Evolutionary conservation across 2,888 invertebrate species (phyloP).

Genomic region (Adelognathus sp.): DNA sequence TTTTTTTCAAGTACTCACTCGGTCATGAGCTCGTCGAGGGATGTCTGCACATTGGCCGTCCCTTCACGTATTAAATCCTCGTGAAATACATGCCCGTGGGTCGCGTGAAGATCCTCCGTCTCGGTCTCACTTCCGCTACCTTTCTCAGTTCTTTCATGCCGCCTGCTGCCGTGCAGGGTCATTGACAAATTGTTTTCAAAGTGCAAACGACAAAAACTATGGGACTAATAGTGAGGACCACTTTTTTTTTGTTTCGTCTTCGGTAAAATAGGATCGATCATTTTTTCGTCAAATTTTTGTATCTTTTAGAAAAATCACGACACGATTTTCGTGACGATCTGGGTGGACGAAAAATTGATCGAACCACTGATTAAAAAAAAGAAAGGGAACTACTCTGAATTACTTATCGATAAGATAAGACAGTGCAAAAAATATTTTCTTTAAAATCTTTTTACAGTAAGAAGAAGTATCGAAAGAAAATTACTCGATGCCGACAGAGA

Average conservation of each 20-base stretch:
- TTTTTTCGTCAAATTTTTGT: constrained; percentile 22
- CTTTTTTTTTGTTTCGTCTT: background rate
- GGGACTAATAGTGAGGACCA: constrained; percentile 50
- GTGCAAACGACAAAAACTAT: constrained; percentile 73
- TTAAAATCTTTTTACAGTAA: background rate
- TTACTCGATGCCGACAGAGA: background rate
- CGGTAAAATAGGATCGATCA: background rate
- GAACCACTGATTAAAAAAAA: no score
- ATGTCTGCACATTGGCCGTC: constrained; percentile 78
- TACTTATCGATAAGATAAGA: no score
- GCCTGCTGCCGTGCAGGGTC: constrained; percentile 76
- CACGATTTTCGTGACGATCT: no score
- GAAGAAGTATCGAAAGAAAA: background rate
- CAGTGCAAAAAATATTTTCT: background rate
- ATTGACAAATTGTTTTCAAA: constrained; percentile 73
- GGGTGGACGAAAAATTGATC: background rate
- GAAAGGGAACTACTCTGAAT: no score
- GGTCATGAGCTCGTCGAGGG: constrained; percentile 80
- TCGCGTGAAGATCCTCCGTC: constrained; percentile 85
- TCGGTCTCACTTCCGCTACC: constrained; percentile 89
- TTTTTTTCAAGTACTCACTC: constrained; percentile 79
- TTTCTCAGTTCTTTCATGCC: constrained; percentile 82
- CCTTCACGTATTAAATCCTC: constrained; percentile 77
- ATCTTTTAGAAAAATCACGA: no score
- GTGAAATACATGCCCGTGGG: constrained; percentile 77